These are phyloP conservation scores for Helleia helle DNA, from an alignment of 2,888 invertebrate species.

Conservation along the genomic window DNA sequence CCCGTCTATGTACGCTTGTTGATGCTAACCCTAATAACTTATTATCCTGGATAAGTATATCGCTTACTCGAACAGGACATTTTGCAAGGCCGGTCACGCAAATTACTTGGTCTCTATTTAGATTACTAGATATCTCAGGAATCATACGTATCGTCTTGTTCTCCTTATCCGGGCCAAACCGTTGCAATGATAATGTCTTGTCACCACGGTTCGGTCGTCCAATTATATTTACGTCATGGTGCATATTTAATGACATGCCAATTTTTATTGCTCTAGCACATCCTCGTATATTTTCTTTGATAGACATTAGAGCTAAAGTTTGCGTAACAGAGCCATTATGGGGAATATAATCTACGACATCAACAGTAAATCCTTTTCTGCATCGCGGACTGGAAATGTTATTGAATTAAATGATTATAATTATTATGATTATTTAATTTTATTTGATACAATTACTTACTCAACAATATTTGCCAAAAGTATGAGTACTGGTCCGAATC, in stretches of 20 bases:
- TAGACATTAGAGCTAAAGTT: conserved; percentile 41
- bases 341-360: conserved; percentile 33
- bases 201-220: conserved; percentile 39
- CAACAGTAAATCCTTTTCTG: conserved; percentile 49
- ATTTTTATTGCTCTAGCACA: conserved; percentile 37
- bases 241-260: conserved; percentile 22
- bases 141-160: conserved; percentile 15
- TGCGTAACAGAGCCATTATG: conserved; percentile 40
- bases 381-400: conserved; percentile 44
- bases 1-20: conserved; percentile 33
- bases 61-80: conserved; percentile 51
- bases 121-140: conserved; percentile 25
- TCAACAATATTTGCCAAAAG: conserved; percentile 37
- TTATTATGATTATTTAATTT: too few relatives aligned
- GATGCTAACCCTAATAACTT: conserved; percentile 44
- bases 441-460: conserved; percentile 35
- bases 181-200: conserved; percentile 40
- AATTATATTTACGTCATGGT: conserved; percentile 23
- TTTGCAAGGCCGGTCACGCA: conserved; percentile 38
- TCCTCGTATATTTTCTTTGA: conserved; percentile 35
- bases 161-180: conserved; percentile 28
- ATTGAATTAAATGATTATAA: too few relatives aligned
- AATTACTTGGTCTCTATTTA: conserved; percentile 26
- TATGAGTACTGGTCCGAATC: conserved; percentile 43
- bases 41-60: conserved; percentile 43